Percentiles rank a stretch among this genome's conserved stretches.
phyloP scores from a whole-genome alignment of 2,113 vertebrate species.

The Pelvicachromis taeniatus region DNA sequence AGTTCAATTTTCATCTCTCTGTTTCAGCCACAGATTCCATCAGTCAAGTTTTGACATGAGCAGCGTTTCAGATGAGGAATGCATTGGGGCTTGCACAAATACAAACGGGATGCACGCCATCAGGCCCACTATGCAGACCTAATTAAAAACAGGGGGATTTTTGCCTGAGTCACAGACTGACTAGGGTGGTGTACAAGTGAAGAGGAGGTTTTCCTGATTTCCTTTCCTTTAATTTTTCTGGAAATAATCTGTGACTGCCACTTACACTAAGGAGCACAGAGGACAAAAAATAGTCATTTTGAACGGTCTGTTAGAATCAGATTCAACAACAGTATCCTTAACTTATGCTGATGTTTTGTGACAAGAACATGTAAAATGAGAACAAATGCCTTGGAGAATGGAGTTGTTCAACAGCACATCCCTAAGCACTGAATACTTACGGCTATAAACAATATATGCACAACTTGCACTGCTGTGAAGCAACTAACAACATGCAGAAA shows the following conservation, averaged over 20 bases:
- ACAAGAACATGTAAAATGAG: not conserved
- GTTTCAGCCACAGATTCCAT: conserved; percentile 18
- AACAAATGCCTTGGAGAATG: not conserved
- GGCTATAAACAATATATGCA: not conserved
- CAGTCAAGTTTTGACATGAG: conserved; percentile 68
- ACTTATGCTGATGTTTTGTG: not conserved
- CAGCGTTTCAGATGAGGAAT: conserved; percentile 51
- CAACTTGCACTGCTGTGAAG: not conserved
- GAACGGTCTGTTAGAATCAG: not conserved
- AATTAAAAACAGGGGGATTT: conserved; percentile 50
- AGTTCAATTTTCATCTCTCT: not conserved
- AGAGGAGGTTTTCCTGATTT: not conserved
- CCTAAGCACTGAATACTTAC: not conserved
- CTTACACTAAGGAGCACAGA: not conserved
- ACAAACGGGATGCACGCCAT: conserved; percentile 30
- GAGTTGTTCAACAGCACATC: not conserved
- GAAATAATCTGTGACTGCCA: not conserved
- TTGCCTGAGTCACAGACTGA: conserved; percentile 20
- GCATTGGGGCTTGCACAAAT: conserved; percentile 33
- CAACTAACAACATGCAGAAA: not conserved
- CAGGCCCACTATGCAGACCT: conserved; percentile 17
- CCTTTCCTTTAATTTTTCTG: not conserved
- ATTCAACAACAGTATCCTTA: not conserved
- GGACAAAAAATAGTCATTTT: not conserved
- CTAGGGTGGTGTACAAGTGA: not conserved